Conservation (phyloP, 2,888 invertebrate genomes). For the Strigamia maritima region DNA sequence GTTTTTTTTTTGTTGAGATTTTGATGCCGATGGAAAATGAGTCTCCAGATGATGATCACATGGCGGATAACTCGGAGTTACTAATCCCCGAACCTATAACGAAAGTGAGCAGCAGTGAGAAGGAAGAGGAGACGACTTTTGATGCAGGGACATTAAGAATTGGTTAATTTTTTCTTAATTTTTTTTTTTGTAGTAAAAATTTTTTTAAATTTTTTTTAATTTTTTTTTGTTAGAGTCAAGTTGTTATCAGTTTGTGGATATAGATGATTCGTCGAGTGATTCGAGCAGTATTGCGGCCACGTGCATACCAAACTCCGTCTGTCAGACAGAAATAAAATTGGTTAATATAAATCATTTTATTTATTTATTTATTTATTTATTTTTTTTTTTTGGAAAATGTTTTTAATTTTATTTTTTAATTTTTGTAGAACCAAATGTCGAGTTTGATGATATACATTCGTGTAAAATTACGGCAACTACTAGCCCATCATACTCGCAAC, state of each 20-base stretch:
- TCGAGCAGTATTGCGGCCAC: too few species aligned
- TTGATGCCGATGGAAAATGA: constrained; percentile 16
- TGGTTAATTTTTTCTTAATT: constrained; percentile 4
- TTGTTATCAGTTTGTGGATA: too few species aligned
- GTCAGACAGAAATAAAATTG: too few species aligned
- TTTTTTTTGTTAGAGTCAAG: too few species aligned
- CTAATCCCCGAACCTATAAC: constrained; percentile 41
- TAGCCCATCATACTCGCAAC: neutral
- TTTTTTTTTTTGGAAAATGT: neutral
- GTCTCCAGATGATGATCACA: constrained; percentile 12
- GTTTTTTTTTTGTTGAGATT: too few species aligned
- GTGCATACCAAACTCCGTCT: too few species aligned
- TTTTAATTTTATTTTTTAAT: neutral
- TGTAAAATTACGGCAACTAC: neutral
- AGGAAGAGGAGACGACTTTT: constrained; percentile 15
- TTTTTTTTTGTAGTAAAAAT: too few species aligned
- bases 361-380: too few species aligned
- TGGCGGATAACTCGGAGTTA: constrained; percentile 36
- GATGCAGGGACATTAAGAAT: constrained; percentile 25
- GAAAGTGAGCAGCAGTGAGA: neutral
- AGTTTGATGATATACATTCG: neutral
- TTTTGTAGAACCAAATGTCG: neutral
- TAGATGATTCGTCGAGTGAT: too few species aligned
- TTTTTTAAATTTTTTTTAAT: too few species aligned
- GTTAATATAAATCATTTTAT: too few species aligned